Conservation (phyloP, 2,113 vertebrate genomes). For the Dinomys branickii region DNA sequence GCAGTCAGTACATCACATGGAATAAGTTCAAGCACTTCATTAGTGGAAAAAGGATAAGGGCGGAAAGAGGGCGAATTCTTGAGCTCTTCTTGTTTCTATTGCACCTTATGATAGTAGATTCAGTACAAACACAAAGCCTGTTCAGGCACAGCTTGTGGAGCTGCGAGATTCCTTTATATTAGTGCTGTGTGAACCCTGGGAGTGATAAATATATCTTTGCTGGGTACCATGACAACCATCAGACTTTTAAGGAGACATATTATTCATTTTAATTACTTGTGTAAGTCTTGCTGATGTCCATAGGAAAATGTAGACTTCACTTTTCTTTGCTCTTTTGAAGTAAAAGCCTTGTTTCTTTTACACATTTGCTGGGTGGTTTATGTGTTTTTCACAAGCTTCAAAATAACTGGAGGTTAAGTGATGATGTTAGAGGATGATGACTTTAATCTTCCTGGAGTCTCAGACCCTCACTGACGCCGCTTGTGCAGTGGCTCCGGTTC, state of each 20-base stretch:
- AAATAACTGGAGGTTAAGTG: not conserved
- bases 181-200: not conserved
- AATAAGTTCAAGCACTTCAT: not conserved
- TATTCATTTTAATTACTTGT: constrained; percentile 56
- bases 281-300: not conserved
- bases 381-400: constrained; percentile 21
- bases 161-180: not conserved
- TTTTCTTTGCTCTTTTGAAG: constrained; percentile 6
- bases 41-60: not conserved
- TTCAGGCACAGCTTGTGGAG: not conserved
- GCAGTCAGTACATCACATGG: not conserved
- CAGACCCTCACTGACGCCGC: not conserved
- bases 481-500: constrained; percentile 20
- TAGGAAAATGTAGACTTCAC: not conserved
- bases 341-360: constrained; percentile 3
- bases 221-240: constrained; percentile 27
- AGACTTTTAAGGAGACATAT: not conserved
- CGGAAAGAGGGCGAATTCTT: not conserved
- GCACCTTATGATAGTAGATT: not conserved
- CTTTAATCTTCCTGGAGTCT: constrained; percentile 19
- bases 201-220: constrained; percentile 16
- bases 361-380: not conserved
- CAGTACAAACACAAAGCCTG: not conserved
- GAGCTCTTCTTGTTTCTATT: not conserved
- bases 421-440: not conserved